These are phyloP conservation scores for Sebastiscus tertius DNA, from an alignment of 2,797 vertebrate species.

Conservation along the genomic window DNA sequence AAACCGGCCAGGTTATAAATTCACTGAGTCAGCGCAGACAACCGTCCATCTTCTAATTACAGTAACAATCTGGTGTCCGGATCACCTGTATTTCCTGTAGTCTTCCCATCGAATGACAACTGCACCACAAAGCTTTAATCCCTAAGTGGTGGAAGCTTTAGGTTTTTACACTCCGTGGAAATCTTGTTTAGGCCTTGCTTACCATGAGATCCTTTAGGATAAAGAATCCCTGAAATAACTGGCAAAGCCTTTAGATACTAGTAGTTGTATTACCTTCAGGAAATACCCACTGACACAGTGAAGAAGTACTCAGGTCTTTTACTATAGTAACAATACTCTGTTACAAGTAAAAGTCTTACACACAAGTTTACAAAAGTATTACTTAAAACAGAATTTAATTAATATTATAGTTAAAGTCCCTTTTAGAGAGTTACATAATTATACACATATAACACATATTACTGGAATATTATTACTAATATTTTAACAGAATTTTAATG, in stretches of 20 bases:
- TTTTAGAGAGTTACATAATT: not conserved
- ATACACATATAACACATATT: not conserved
- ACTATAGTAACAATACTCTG: not conserved
- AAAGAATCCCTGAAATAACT: constrained; percentile 48
- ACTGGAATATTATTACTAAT: not conserved
- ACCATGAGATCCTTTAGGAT: constrained; percentile 49
- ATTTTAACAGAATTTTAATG: not conserved
- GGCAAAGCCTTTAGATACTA: constrained; percentile 16
- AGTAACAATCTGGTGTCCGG: constrained; percentile 55
- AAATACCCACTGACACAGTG: not conserved
- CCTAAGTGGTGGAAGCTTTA: constrained; percentile 45
- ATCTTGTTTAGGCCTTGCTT: constrained; percentile 64
- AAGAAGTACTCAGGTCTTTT: not conserved
- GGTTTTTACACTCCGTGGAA: constrained; percentile 29
- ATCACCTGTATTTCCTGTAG: constrained; percentile 28
- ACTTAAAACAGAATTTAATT: not conserved
- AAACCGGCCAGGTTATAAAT: constrained; percentile 68
- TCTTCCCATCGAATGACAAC: constrained; percentile 6
- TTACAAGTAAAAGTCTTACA: not conserved
- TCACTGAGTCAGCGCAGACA: constrained; percentile 39
- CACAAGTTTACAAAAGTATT: not conserved
- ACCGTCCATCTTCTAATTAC: constrained; percentile 63
- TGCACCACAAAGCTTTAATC: constrained; percentile 47
- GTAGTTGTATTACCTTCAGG: not conserved
- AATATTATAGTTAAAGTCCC: not conserved